These are phyloP conservation scores for Osmoderma eremita DNA, from an alignment of 2,888 invertebrate genomes.

Conservation along the genomic window DNA sequence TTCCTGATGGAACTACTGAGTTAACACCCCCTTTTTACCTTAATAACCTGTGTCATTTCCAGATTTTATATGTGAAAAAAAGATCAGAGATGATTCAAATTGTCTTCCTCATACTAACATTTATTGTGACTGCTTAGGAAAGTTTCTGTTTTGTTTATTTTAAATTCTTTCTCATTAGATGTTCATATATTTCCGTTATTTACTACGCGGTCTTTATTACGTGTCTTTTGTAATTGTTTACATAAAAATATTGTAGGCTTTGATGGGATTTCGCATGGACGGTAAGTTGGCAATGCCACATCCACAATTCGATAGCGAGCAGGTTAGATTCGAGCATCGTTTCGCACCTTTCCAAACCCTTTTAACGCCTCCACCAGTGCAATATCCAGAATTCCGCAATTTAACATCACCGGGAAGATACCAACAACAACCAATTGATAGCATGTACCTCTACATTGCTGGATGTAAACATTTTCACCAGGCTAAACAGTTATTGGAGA, in stretches of 20 bases:
- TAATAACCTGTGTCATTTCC: neutral
- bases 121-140: neutral
- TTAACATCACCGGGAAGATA: slow-evolving; percentile 76
- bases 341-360: slow-evolving; percentile 90
- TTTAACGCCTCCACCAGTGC: slow-evolving; percentile 89
- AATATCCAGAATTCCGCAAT: slow-evolving; percentile 88
- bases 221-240: slow-evolving; percentile 41
- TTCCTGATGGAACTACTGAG: neutral
- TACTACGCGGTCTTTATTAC: neutral
- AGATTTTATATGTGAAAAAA: neutral
- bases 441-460: slow-evolving; percentile 77
- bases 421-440: slow-evolving; percentile 64
- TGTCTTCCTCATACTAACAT: neutral
- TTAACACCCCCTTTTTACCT: neutral
- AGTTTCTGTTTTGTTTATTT: neutral
- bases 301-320: slow-evolving; percentile 91
- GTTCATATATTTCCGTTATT: neutral
- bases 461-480: slow-evolving; percentile 94
- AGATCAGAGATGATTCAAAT: neutral
- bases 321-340: slow-evolving; percentile 93
- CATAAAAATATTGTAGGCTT: no score
- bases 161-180: slow-evolving; percentile 46
- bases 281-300: slow-evolving; percentile 87
- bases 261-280: slow-evolving; percentile 88
- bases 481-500: slow-evolving; percentile 86